Evolutionary conservation across 30 jellyfish, hydroid and myxozoan genomes (phyloP).

Genomic region (Rhopilema esculentum): DNA sequence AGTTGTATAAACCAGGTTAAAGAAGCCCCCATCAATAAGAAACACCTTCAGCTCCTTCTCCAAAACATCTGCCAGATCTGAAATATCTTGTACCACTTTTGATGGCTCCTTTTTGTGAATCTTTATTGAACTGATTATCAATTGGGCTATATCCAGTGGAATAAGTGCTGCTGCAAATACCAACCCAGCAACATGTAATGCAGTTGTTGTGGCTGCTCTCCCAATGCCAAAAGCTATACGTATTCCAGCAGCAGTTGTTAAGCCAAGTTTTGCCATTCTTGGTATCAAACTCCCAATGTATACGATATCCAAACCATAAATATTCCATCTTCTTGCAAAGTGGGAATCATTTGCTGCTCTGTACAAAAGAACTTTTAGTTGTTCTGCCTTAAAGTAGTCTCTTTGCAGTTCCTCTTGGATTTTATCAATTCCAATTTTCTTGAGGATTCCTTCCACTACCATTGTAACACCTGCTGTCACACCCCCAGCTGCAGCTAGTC

Average conservation of each 20-base stretch:
- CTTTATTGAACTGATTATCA: slow-evolving; percentile 42
- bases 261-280: slow-evolving; percentile 43
- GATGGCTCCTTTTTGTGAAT: slow-evolving; percentile 57
- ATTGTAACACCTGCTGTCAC: slow-evolving; percentile 25
- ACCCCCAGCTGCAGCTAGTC: slow-evolving; percentile 62
- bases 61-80: slow-evolving; percentile 28
- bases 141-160: slow-evolving; percentile 61
- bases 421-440: slow-evolving; percentile 23
- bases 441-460: slow-evolving; percentile 24
- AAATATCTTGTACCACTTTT: slow-evolving; percentile 24
- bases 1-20: slow-evolving; percentile 19
- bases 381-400: slow-evolving; percentile 54
- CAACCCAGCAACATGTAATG: slow-evolving; percentile 67
- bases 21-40: slow-evolving; percentile 27
- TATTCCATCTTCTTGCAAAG: slow-evolving; percentile 52
- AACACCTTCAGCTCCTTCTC: slow-evolving; percentile 31
- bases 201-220: slow-evolving; percentile 66
- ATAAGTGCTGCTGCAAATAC: slow-evolving; percentile 51
- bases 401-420: slow-evolving; percentile 15
- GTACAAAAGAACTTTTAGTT: slow-evolving; percentile 23
- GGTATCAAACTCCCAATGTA: slow-evolving; percentile 1
- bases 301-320: slow-evolving; percentile 7
- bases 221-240: slow-evolving; percentile 43
- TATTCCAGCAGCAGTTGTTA: slow-evolving; percentile 53
- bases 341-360: slow-evolving; percentile 41